A percentile compares a stretch with the other conserved stretches of the same genome.
These are phyloP conservation scores for Microtus montanus DNA, from an alignment of 2,113 vertebrate genomes.

Conservation along the genomic window DNA sequence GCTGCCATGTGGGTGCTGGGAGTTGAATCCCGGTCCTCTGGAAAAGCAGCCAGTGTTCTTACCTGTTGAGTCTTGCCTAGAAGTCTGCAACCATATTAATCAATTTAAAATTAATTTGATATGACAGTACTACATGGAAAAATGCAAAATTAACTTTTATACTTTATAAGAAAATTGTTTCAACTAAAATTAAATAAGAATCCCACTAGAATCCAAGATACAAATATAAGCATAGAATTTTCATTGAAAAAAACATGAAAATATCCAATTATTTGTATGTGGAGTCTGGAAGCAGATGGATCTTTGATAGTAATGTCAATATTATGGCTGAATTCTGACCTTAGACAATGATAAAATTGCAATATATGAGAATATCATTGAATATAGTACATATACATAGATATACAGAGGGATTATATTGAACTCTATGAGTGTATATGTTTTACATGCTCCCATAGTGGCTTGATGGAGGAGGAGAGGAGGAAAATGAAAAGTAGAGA, in stretches of 20 bases:
- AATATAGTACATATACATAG: neutral
- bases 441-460: neutral
- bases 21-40: too few species aligned
- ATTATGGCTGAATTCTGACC: neutral
- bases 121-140: neutral
- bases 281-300: neutral
- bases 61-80: neutral
- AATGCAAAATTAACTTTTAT: neutral
- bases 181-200: neutral
- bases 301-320: fast-evolving
- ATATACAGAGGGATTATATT: too few species aligned
- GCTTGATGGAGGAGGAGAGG: neutral
- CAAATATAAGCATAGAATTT: neutral
- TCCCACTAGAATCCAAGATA: neutral
- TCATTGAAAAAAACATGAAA: neutral
- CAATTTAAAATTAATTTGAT: neutral
- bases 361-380: neutral
- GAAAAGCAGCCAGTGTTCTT: too few species aligned
- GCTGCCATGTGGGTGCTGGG: too few species aligned
- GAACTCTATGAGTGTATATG: neutral
- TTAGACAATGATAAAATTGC: neutral
- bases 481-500: neutral
- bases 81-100: neutral
- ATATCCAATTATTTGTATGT: neutral
- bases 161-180: neutral